phyloP scores from a whole-genome alignment of 2,113 vertebrate species.

The Notothenia coriiceps region DNA sequence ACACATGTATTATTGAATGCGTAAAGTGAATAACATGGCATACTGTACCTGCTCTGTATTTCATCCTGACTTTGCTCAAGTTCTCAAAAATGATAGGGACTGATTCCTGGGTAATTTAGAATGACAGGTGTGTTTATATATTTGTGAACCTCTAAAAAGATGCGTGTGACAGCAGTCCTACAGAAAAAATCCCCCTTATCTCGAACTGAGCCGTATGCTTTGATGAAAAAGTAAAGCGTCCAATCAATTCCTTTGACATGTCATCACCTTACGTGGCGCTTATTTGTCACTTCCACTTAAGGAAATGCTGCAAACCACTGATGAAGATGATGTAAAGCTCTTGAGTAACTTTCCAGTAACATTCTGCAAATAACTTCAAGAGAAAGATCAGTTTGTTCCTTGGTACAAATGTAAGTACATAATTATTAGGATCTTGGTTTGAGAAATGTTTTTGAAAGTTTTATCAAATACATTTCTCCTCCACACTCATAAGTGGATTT shows the following conservation, averaged over 20 bases:
- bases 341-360: neutral
- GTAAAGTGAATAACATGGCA: neutral
- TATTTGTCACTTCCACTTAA: neutral
- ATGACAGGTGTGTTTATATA: neutral
- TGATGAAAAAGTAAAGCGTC: slow-evolving; percentile 11
- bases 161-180: neutral
- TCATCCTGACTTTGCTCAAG: slow-evolving; percentile 36
- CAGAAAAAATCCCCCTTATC: slow-evolving; percentile 19
- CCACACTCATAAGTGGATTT: neutral
- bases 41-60: slow-evolving; percentile 46
- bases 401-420: neutral
- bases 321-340: neutral
- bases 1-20: neutral
- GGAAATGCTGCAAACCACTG: slow-evolving; percentile 9
- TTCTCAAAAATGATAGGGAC: neutral
- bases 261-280: neutral
- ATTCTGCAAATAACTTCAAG: neutral
- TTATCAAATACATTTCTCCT: neutral
- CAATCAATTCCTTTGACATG: slow-evolving; percentile 14
- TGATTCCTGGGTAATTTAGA: neutral
- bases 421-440: neutral
- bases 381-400: neutral
- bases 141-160: neutral
- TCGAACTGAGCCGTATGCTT: slow-evolving; percentile 17
- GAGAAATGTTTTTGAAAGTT: neutral